Conservation (phyloP, 2,113 vertebrate species). For the Macquaria ambigua region DNA sequence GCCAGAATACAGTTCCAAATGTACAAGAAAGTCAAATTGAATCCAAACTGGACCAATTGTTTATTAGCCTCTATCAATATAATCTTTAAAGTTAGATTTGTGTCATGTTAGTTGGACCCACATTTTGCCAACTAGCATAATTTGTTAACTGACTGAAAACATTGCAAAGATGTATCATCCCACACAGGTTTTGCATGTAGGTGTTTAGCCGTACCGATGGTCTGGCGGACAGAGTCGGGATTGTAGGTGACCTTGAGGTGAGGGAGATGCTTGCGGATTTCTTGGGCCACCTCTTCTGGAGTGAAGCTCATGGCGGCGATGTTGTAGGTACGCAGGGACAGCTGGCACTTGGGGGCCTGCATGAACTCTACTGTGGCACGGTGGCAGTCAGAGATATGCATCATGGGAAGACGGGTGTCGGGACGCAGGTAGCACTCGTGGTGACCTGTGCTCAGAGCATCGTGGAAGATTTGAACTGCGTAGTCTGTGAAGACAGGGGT, state of each 20-base stretch:
- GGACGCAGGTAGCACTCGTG: constrained; percentile 85
- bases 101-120: not conserved
- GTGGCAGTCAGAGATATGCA: constrained; percentile 87
- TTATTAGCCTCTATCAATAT: not conserved
- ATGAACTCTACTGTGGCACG: constrained; percentile 86
- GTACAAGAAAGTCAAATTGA: not conserved
- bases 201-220: constrained; percentile 76
- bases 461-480: constrained; percentile 86
- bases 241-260: constrained; percentile 84
- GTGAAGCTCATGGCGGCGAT: constrained; percentile 87
- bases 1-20: not conserved
- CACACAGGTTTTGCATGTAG: not conserved
- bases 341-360: constrained; percentile 80
- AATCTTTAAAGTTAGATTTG: not conserved
- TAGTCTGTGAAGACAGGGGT: constrained; percentile 77
- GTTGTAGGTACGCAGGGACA: constrained; percentile 86
- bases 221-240: constrained; percentile 82
- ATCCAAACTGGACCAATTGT: not conserved
- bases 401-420: constrained; percentile 87
- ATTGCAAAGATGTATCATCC: not conserved
- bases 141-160: not conserved
- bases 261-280: constrained; percentile 85
- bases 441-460: constrained; percentile 82
- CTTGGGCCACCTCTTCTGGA: constrained; percentile 82
- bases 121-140: not conserved